phyloP scores from a whole-genome alignment of 2,797 vertebrate species.

The Pipistrellus pygmaeus region DNA sequence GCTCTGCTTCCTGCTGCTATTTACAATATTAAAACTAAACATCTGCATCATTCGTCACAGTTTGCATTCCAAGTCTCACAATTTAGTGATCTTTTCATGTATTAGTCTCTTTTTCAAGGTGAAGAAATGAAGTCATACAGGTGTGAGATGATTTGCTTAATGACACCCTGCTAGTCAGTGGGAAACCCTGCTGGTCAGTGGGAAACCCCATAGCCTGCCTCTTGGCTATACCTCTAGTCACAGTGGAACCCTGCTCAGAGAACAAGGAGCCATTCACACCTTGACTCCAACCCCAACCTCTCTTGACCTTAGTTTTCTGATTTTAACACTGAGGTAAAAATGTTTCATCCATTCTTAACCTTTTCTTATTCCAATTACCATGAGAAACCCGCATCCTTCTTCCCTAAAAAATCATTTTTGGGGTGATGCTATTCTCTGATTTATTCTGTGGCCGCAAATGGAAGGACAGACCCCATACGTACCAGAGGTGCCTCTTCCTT shows the following conservation, averaged over 20 bases:
- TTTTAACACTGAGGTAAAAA: not conserved
- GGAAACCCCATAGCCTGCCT: not conserved
- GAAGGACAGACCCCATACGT: not conserved
- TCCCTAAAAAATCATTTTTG: not conserved
- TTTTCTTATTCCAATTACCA: not conserved
- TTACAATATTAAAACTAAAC: not conserved
- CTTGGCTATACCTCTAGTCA: not conserved
- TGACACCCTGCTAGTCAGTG: not conserved
- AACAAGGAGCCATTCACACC: not conserved
- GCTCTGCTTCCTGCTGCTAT: conserved; percentile 1
- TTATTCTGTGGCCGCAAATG: not conserved
- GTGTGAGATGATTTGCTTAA: not conserved
- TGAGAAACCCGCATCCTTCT: not conserved
- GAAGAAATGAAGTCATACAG: conserved; percentile 33
- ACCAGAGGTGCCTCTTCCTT: not conserved
- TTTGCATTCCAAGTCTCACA: not conserved
- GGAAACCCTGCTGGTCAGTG: not conserved
- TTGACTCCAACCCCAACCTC: not conserved
- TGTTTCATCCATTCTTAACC: not conserved
- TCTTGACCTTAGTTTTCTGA: not conserved
- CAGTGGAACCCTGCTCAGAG: not conserved
- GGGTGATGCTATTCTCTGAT: not conserved
- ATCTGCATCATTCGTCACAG: not conserved
- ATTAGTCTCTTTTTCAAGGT: conserved; percentile 39
- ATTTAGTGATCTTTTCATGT: not conserved